Evolutionary conservation across 1,140 invertebrate species (phyloP).

Genomic region (Halictus rubicundus): DNA sequence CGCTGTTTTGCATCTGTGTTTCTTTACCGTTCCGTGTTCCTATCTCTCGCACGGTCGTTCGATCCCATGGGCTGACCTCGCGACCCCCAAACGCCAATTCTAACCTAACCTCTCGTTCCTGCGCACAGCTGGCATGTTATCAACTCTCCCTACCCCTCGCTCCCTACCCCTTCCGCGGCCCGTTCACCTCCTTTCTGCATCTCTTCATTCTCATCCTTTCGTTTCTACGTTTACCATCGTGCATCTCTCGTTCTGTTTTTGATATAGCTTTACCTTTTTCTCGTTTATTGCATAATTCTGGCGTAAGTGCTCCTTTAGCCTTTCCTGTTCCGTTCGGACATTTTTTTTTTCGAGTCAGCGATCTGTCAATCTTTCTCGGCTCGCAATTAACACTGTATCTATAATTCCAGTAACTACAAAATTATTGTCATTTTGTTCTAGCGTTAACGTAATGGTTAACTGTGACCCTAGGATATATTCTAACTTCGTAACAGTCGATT

Average conservation of each 20-base stretch:
- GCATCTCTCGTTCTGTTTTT: background rate
- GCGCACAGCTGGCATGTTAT: constrained; percentile 73
- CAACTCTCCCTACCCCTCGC: constrained; percentile 46
- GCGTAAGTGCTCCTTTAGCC: too few relatives aligned
- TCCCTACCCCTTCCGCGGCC: constrained; percentile 1
- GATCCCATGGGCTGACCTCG: constrained; percentile 63
- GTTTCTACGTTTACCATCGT: background rate
- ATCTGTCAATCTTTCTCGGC: too few relatives aligned
- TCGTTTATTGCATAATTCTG: too few relatives aligned
- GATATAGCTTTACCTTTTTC: background rate
- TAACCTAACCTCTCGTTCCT: constrained; percentile 68
- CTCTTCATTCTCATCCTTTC: constrained; percentile 27
- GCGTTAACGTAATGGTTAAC: too few relatives aligned
- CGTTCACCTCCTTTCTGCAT: constrained; percentile 24
- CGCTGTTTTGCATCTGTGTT: background rate
- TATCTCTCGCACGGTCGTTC: constrained; percentile 43
- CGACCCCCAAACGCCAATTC: constrained; percentile 67
- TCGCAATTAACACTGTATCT: too few relatives aligned
- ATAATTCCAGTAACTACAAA: too few relatives aligned
- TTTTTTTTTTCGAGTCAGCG: too few relatives aligned
- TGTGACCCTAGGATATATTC: too few relatives aligned
- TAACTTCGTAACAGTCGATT: too few relatives aligned
- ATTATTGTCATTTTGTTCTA: too few relatives aligned
- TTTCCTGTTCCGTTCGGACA: too few relatives aligned
- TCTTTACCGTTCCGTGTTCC: background rate